Evolutionary conservation across 2,888 invertebrate species (phyloP).

Genomic region (Drosophila algonquin): DNA sequence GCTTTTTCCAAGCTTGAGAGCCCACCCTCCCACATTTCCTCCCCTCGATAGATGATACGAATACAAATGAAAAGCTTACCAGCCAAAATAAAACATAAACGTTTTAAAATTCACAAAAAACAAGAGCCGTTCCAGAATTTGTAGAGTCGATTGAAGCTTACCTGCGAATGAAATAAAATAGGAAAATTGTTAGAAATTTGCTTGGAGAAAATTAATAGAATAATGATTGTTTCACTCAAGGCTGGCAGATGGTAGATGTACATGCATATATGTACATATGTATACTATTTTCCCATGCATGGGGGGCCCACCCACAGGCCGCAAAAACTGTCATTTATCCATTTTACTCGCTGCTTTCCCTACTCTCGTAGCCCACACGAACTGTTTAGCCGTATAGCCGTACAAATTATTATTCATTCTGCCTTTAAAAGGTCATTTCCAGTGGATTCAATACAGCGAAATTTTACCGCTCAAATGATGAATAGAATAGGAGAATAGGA

Average conservation of each 20-base stretch:
- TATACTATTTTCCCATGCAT: not conserved
- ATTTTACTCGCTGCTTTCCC: conserved; percentile 37
- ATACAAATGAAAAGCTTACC: conserved; percentile 30
- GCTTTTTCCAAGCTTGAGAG: conserved; percentile 11
- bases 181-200: conserved; percentile 27
- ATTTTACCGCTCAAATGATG: conserved; percentile 46
- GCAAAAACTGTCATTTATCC: conserved; percentile 35
- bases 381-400: not conserved
- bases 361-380: conserved; percentile 16
- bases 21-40: not conserved
- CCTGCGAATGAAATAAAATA: conserved; percentile 55
- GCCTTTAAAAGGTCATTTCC: conserved; percentile 62
- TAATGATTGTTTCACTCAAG: conserved; percentile 26
- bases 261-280: too few relatives aligned
- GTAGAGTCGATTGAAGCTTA: conserved; percentile 51
- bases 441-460: conserved; percentile 43
- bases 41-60: not conserved
- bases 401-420: conserved; percentile 36
- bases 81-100: conserved; percentile 23
- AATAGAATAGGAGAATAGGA: conserved; percentile 20
- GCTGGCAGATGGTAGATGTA: conserved; percentile 17
- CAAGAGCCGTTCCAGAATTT: not conserved
- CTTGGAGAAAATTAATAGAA: not conserved
- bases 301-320: conserved; percentile 52
- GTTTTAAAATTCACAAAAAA: conserved; percentile 14